Percentiles rank a stretch among this genome's conserved stretches.
phyloP scores from a whole-genome alignment of 64 coral and sea anemone genomes.

The Platygyra sinensis region DNA sequence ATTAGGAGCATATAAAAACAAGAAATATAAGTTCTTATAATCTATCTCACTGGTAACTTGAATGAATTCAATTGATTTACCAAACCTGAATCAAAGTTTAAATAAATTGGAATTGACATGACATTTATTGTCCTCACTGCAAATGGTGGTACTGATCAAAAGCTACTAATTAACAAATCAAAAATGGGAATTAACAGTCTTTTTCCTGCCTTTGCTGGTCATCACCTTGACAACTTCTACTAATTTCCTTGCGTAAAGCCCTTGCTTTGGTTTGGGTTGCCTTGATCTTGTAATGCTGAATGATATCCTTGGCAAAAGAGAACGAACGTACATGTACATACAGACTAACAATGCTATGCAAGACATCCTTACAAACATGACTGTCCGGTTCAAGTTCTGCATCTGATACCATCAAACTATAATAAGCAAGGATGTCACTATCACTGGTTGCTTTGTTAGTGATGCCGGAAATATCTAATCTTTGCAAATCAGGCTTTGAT shows the following conservation, averaged over 20 bases:
- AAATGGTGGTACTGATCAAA: too few relatives aligned
- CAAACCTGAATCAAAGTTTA: too few relatives aligned
- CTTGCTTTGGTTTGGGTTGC: not conserved
- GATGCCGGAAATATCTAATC: slow-evolving; percentile 44
- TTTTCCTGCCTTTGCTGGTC: too few relatives aligned
- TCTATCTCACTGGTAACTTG: not conserved
- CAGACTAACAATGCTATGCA: not conserved
- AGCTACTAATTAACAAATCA: too few relatives aligned
- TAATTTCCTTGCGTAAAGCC: not conserved
- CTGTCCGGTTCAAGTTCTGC: slow-evolving; percentile 26
- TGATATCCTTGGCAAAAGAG: not conserved
- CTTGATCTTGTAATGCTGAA: not conserved
- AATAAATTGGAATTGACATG: not conserved
- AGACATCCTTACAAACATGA: slow-evolving; percentile 38
- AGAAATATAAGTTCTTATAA: not conserved
- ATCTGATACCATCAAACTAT: slow-evolving; percentile 51
- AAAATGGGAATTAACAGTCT: too few relatives aligned
- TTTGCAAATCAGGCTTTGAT: not conserved
- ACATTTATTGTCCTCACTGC: too few relatives aligned
- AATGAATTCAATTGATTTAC: too few relatives aligned
- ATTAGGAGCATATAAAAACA: not conserved
- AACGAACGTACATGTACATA: too few relatives aligned
- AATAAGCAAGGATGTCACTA: slow-evolving; percentile 53
- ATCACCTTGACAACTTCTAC: not conserved
- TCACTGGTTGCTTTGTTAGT: slow-evolving; percentile 44